Percentiles rank a stretch among this genome's conserved stretches.
These are phyloP conservation scores for Herpetotheres cachinnans DNA, from an alignment of 2,113 vertebrate genomes.

Conservation along the genomic window DNA sequence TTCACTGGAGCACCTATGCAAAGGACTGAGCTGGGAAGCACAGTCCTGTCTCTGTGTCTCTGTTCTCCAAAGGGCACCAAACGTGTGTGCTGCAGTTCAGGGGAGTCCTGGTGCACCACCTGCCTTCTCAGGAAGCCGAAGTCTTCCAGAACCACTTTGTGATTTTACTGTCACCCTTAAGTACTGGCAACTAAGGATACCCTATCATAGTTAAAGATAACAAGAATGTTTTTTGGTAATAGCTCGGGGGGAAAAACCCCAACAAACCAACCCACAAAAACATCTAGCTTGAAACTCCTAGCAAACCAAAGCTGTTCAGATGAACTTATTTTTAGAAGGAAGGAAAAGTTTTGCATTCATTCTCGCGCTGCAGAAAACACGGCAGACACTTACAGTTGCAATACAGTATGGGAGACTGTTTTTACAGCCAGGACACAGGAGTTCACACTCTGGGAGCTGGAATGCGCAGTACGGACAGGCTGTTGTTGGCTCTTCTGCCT, in stretches of 20 bases:
- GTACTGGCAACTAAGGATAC: background rate
- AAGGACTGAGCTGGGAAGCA: background rate
- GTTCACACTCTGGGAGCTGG: constrained; percentile 87
- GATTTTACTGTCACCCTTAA: background rate
- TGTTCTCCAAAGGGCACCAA: too few relatives aligned
- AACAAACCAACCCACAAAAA: background rate
- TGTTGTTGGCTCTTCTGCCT: constrained; percentile 86
- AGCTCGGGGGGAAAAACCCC: background rate
- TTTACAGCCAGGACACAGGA: constrained; percentile 92
- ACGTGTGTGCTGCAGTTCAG: background rate
- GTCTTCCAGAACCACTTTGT: background rate
- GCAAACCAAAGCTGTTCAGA: background rate
- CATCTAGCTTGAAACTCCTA: background rate
- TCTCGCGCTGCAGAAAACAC: background rate
- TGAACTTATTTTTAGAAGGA: background rate
- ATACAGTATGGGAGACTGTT: constrained; percentile 96
- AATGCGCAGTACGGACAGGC: constrained; percentile 89
- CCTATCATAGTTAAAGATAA: background rate
- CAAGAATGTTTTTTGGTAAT: background rate
- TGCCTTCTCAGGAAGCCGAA: background rate
- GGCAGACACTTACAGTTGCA: constrained; percentile 80
- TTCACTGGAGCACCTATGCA: background rate
- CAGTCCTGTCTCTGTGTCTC: rapidly evolving
- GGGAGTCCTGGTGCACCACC: background rate
- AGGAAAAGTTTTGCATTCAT: background rate